Evolutionary conservation across 2,797 vertebrate species (phyloP).

Genomic region (Lepilemur ruficaudatus): DNA sequence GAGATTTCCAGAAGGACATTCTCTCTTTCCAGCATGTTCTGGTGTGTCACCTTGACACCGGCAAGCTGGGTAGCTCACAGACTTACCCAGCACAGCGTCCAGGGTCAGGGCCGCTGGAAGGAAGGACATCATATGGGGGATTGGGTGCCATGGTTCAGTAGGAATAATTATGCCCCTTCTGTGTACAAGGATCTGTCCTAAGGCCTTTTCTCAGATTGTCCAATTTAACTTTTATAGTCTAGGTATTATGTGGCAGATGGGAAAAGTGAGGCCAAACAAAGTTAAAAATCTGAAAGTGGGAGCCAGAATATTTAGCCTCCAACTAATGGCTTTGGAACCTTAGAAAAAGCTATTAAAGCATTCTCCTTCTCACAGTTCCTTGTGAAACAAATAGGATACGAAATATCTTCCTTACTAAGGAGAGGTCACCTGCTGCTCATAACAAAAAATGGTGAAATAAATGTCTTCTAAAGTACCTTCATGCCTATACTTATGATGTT

Average conservation of each 20-base stretch:
- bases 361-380: accelerated
- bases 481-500: background rate
- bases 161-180: background rate
- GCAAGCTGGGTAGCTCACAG: background rate
- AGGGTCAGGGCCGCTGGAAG: background rate
- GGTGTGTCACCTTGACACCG: background rate
- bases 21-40: background rate
- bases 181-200: background rate
- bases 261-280: background rate
- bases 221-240: background rate
- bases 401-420: background rate
- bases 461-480: background rate
- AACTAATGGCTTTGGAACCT: background rate
- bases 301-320: background rate
- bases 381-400: background rate
- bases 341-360: background rate
- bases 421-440: background rate
- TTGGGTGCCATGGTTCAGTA: background rate
- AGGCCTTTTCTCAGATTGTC: background rate
- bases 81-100: too few relatives aligned
- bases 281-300: background rate
- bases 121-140: background rate
- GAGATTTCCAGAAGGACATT: background rate
- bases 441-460: background rate
- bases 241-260: background rate